These are phyloP conservation scores for Zaprionus vittiger DNA, from an alignment of 1,140 invertebrate genomes.

Conservation along the genomic window DNA sequence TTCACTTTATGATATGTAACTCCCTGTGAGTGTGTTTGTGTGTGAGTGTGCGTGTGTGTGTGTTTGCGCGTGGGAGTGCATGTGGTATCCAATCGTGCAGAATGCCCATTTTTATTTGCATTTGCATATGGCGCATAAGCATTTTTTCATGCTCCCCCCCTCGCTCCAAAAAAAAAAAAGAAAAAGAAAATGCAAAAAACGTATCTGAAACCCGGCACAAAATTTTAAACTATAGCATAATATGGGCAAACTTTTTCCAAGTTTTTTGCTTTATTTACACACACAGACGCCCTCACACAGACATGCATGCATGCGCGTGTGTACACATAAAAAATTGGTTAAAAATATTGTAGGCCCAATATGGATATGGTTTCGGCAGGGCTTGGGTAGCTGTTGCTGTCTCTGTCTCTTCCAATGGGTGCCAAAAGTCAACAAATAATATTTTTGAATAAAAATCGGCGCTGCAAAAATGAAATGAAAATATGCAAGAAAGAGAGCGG, in stretches of 20 bases:
- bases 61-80: slow-evolving; percentile 32
- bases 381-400: slow-evolving; percentile 6
- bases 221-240: slow-evolving; percentile 54
- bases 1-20: slow-evolving; percentile 55
- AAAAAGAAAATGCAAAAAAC: slow-evolving; percentile 16
- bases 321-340: background rate
- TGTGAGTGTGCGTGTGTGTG: slow-evolving; percentile 29
- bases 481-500: slow-evolving; percentile 43
- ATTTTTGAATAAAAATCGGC: slow-evolving; percentile 77
- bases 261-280: slow-evolving; percentile 20
- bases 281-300: background rate
- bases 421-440: slow-evolving; percentile 82
- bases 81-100: slow-evolving; percentile 70
- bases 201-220: slow-evolving; percentile 18
- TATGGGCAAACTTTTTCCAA: slow-evolving; percentile 56
- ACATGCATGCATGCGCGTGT: background rate
- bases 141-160: slow-evolving; percentile 65
- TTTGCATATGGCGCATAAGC: slow-evolving; percentile 78
- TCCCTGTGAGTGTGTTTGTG: slow-evolving; percentile 21
- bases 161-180: slow-evolving; percentile 11
- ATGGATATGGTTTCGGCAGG: slow-evolving; percentile 42
- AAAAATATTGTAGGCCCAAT: slow-evolving; percentile 39
- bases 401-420: slow-evolving; percentile 31
- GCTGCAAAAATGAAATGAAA: slow-evolving; percentile 74
- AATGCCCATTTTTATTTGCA: slow-evolving; percentile 75